Base-by-base conservation (phyloP, 2,888 invertebrate genomes). In the Drosophila emarginata region DNA sequence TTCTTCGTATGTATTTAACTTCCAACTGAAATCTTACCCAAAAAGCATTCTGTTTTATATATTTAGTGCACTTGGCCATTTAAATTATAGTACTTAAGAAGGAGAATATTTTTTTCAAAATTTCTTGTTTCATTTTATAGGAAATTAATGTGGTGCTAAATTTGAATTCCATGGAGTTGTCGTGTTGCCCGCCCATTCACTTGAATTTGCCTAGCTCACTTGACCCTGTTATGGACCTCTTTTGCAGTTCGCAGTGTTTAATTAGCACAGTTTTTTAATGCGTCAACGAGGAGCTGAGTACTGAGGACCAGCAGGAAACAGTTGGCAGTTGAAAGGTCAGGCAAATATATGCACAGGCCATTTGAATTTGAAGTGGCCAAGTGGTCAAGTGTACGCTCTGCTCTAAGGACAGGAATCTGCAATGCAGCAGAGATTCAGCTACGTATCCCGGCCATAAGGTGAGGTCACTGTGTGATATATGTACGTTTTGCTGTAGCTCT, bases 221-320 rank as follows among this genome's bases (percentile, higher is more conserved):
- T 77, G 76, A 77, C 67, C 76, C 77, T 74, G 52, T 77, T 77
- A 50, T 40, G 18, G 57, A 51, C 15, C 57, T 57, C 58, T n/a
- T n/a, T n/a, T n/a, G 39, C 23, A 23, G 23, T 62, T 62, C 32
- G 12, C 15, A 64, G 40, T 53, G 65, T 77, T 74, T 71, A 77
- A 77, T 77, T 77, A 77, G 78, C 74, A 65, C 65, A 68, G 65
- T 61, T 70, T 67, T 58, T 40, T 40, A 26, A 39, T 58, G 58
- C 40, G 18, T 40, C 23, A 36, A 26, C 21, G 45, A 21, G 45
- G 21, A 21, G 45, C 18, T 11, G 18, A 45, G 45, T 11, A 32
- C 32, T 11, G 4, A 15, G 40, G 15, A 18, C 40, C 40, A 14
- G 58, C 28, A 32, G 26, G n/a, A 14, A 1, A 9, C 18, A 18